Evolutionary conservation across 2,797 vertebrate species (phyloP).

Genomic region (Macropus fuliginosus): DNA sequence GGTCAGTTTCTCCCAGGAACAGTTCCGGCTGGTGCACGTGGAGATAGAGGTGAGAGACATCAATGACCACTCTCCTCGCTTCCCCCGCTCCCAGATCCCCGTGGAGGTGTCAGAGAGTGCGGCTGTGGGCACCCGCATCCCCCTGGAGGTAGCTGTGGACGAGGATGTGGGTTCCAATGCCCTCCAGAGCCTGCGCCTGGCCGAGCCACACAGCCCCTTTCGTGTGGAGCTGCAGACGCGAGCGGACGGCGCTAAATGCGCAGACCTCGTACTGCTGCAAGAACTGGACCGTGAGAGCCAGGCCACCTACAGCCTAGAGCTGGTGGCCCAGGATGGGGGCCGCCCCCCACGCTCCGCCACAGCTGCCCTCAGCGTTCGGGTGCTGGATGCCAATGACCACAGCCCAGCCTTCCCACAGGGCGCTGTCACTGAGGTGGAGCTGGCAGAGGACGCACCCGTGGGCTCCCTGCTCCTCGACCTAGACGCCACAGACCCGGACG

Average conservation of each 20-base stretch:
- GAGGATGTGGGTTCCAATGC: slow-evolving; percentile 94
- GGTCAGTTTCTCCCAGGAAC: slow-evolving; percentile 93
- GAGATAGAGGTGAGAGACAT: slow-evolving; percentile 96
- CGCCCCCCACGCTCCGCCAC: slow-evolving; percentile 89
- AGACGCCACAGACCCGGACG: slow-evolving; percentile 91
- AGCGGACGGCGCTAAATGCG: slow-evolving; percentile 95
- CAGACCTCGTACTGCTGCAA: slow-evolving; percentile 95
- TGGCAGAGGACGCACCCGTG: slow-evolving; percentile 91
- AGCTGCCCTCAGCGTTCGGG: slow-evolving; percentile 90
- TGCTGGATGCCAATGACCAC: slow-evolving; percentile 97
- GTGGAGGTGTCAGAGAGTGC: slow-evolving; percentile 95
- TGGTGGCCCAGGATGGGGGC: slow-evolving; percentile 94
- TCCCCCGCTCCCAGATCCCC: slow-evolving; percentile 88
- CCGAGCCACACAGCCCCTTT: slow-evolving; percentile 92
- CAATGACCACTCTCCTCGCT: slow-evolving; percentile 95
- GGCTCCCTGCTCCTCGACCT: slow-evolving; percentile 91
- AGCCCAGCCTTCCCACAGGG: slow-evolving; percentile 93
- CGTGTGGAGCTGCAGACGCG: slow-evolving; percentile 95
- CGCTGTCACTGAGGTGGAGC: slow-evolving; percentile 85
- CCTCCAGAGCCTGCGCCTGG: slow-evolving; percentile 95
- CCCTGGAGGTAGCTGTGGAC: slow-evolving; percentile 91
- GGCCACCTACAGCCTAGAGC: slow-evolving; percentile 90
- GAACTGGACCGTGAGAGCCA: slow-evolving; percentile 94
- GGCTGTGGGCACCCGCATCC: slow-evolving; percentile 91
- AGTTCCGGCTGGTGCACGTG: slow-evolving; percentile 94